Evolutionary conservation across 2,113 vertebrate genomes (phyloP), one percentile per base, ranked within the genome.

Genomic region (Progne subis): DNA sequence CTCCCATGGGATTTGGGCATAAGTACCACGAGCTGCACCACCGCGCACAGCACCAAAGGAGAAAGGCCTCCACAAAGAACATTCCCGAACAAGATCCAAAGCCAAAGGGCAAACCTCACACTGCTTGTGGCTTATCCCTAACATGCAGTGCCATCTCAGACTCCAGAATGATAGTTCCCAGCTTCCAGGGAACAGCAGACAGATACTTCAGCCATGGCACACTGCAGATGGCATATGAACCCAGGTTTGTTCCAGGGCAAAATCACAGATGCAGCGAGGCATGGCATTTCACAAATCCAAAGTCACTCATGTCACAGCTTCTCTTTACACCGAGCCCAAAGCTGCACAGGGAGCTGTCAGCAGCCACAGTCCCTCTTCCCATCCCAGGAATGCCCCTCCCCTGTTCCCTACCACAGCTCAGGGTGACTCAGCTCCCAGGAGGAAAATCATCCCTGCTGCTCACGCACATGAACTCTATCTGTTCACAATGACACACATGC

Each of bases 231-330:
- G 29, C 68, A 70, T 23, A 92, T 50, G 96, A 94, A 96, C 63
- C 37, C 46, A n/a, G 71, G 87, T 93, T 86, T 96, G 81, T 92
- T 79, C 63, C 60, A 49, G 94, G 86, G 90, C 76, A 92, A 95
- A 91, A 46, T 43, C 75, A 65, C 70, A 9, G 72, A 34, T 67
- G 91, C 86, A 95, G 87, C 28, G 7, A 82, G 63, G 85, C 17
- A 2, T 0, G 3, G 92, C 78, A 64, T 60, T 87, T 76, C 61
- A 76, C 26, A 72, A 84, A 84, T 59, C n/a, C 5, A 4, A 47
- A 29, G 44, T 29, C 75, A 31, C 37, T 82, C 28, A 3, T 23
- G 18, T 20, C 16, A 2, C 75, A 28, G 49, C 24, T 75, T 32
- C 5, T 1, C 4, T 4, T 65, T n/a, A 12, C 7, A 4, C 8